Conservation (phyloP, 1,140 invertebrate species). For the Eupristina koningsbergeri region DNA sequence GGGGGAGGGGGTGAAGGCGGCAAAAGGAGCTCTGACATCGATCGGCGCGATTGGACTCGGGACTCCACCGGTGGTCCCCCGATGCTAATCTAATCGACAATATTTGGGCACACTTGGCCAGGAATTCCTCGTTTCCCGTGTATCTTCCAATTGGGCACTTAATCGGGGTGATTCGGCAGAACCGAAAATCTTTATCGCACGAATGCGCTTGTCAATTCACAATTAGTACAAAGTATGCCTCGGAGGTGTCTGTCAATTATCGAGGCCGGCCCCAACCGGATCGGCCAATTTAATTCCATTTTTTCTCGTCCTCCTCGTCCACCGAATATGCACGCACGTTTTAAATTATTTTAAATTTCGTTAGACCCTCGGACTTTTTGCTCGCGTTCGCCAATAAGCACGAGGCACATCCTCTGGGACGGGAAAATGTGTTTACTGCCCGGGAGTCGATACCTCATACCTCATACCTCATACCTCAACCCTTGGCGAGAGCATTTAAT, state of each 20-base stretch:
- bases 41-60: neutral
- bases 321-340: neutral
- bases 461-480: too few relatives aligned
- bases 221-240: constrained; percentile 5
- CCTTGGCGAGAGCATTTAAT: too few relatives aligned
- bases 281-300: neutral
- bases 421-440: too few relatives aligned
- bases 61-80: too few relatives aligned
- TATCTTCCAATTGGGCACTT: neutral
- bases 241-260: neutral
- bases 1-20: too few relatives aligned
- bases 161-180: neutral
- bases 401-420: too few relatives aligned
- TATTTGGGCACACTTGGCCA: constrained; percentile 1
- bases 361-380: too few relatives aligned
- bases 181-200: neutral
- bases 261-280: neutral
- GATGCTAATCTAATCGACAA: constrained; percentile 20
- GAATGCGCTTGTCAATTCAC: neutral
- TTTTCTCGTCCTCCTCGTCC: neutral
- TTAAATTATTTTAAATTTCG: neutral
- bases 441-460: too few relatives aligned
- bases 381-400: too few relatives aligned
- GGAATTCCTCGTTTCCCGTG: neutral
- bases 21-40: neutral